phyloP scores from a whole-genome alignment of 2,888 invertebrate genomes.

The Dolomedes plantarius region DNA sequence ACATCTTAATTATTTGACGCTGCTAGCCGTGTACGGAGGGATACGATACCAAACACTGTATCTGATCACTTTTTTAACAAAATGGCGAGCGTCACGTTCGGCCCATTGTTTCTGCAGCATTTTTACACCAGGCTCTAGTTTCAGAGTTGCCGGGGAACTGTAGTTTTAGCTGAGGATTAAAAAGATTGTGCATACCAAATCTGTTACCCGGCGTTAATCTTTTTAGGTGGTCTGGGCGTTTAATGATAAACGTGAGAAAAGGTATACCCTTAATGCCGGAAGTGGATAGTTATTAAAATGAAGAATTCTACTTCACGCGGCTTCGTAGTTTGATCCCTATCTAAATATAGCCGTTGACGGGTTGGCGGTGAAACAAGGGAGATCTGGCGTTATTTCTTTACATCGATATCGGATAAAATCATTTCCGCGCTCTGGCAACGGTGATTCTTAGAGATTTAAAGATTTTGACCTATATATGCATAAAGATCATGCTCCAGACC shows the following conservation, averaged over 20 bases:
- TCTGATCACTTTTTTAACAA: neutral
- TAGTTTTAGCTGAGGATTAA: neutral
- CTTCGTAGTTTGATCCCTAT: no score
- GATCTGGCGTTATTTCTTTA: no score
- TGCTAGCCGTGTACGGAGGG: constrained; percentile 21
- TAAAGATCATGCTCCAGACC: no score
- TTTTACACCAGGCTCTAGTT: neutral
- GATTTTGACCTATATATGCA: no score
- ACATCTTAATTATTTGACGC: constrained; percentile 61
- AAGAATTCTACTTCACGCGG: neutral
- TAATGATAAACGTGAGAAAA: neutral
- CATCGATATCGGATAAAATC: no score
- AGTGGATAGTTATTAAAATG: neutral
- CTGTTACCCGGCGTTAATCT: neutral
- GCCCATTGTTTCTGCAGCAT: neutral
- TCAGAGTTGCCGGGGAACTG: neutral
- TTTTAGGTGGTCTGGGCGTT: neutral
- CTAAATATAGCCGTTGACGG: no score
- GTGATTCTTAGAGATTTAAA: no score
- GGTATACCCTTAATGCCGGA: neutral
- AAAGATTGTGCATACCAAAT: neutral
- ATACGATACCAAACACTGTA: constrained; percentile 1
- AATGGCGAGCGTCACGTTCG: neutral
- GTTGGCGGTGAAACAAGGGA: no score
- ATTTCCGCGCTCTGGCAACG: no score